A percentile compares a stretch with the other conserved stretches of the same genome.
Evolutionary conservation across 2,888 invertebrate species (phyloP).

Genomic region (Sphecodes monilicornis): DNA sequence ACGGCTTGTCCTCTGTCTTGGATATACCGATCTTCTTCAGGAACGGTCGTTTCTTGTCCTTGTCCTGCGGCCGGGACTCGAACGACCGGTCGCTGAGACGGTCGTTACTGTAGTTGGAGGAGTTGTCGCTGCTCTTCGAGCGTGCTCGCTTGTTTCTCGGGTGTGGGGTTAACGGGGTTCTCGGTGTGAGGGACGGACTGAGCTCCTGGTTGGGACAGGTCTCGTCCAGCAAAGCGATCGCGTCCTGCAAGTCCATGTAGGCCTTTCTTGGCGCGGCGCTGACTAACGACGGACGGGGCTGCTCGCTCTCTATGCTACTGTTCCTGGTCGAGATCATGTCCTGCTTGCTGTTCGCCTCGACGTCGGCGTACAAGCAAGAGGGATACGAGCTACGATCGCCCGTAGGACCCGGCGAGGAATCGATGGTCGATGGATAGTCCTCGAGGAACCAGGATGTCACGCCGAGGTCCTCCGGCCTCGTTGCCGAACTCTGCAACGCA

Average conservation of each 20-base stretch:
- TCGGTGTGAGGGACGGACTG: slow-evolving; percentile 81
- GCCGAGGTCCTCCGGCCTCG: slow-evolving; percentile 80
- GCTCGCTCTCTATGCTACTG: slow-evolving; percentile 80
- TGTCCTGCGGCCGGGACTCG: slow-evolving; percentile 66
- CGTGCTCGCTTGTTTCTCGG: slow-evolving; percentile 79
- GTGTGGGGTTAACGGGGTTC: slow-evolving; percentile 80
- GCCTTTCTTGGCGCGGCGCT: slow-evolving; percentile 76
- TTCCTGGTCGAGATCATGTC: slow-evolving; percentile 74
- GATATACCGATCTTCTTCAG: slow-evolving; percentile 82
- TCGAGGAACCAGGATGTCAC: slow-evolving; percentile 80
- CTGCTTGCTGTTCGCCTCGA: slow-evolving; percentile 57
- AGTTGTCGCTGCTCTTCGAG: slow-evolving; percentile 83
- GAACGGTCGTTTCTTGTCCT: slow-evolving; percentile 79
- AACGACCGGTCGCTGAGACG: slow-evolving; percentile 76
- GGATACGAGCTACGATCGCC: slow-evolving; percentile 79
- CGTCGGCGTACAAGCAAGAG: slow-evolving; percentile 68
- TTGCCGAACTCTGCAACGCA: slow-evolving; percentile 71
- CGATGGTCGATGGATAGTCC: slow-evolving; percentile 58
- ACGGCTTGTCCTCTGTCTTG: slow-evolving; percentile 81
- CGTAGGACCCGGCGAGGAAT: slow-evolving; percentile 64
- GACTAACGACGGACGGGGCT: slow-evolving; percentile 29
- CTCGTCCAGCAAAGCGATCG: slow-evolving; percentile 82
- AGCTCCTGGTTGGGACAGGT: slow-evolving; percentile 81
- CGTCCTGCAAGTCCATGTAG: slow-evolving; percentile 82
- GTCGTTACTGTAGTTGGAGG: slow-evolving; percentile 81